These are phyloP conservation scores for Liodrosophila aerea DNA, from an alignment of 2,888 invertebrate species.

Conservation along the genomic window DNA sequence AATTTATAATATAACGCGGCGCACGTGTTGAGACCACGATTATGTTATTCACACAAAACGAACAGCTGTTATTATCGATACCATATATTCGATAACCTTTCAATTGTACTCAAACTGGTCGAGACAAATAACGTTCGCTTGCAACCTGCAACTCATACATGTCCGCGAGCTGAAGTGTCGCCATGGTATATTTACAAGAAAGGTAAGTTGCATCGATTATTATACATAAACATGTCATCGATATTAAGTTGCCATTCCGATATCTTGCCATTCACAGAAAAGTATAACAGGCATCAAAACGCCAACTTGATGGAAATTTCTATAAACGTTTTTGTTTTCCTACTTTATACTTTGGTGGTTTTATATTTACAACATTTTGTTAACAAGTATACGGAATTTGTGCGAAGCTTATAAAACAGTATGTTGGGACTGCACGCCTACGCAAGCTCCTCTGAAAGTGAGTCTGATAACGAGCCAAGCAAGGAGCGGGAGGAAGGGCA, in stretches of 20 bases:
- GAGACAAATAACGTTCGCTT: no score
- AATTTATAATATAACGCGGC: conserved; percentile 39
- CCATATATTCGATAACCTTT: no score
- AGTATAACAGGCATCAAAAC: conserved; percentile 12
- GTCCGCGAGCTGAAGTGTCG: no score
- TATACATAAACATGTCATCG: no score
- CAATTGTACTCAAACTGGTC: no score
- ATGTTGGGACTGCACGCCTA: conserved; percentile 91
- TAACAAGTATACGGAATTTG: conserved; percentile 59
- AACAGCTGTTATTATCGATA: conserved; percentile 4
- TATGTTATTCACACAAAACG: conserved; percentile 30
- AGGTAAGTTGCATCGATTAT: no score
- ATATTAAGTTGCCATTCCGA: conserved; percentile 13
- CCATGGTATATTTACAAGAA: no score
- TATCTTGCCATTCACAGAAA: conserved; percentile 26
- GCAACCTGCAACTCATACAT: no score
- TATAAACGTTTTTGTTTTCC: conserved; percentile 63
- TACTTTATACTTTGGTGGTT: conserved; percentile 59
- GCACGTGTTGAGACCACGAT: conserved; percentile 62
- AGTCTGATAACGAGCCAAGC: conserved; percentile 84
- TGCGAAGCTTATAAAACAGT: conserved; percentile 48
- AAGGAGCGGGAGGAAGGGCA: conserved; percentile 3
- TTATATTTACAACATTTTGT: conserved; percentile 69
- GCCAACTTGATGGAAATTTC: conserved; percentile 64
- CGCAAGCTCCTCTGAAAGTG: conserved; percentile 86